A percentile compares a stretch with the other conserved stretches of the same genome.
phyloP scores from a whole-genome alignment of 2,888 invertebrate species.

The Drosophila cognata region DNA sequence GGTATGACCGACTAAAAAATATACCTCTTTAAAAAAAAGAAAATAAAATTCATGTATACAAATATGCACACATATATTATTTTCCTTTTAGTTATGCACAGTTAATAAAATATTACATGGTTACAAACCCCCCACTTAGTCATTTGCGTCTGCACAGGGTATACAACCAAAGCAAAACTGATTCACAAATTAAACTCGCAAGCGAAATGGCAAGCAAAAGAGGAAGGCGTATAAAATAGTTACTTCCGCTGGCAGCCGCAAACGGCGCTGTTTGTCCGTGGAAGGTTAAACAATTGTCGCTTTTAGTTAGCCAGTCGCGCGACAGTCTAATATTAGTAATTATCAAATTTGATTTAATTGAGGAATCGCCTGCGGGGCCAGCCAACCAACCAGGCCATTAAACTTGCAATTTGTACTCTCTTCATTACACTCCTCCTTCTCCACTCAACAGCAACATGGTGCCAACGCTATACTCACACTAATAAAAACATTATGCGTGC shows the following conservation, averaged over 20 bases:
- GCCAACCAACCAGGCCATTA: conserved; percentile 4
- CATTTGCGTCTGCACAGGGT: conserved; percentile 14
- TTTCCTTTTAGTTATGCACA: neutral
- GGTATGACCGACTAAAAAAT: conserved; percentile 3
- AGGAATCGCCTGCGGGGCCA: conserved; percentile 46
- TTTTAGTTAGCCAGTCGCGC: conserved; percentile 38
- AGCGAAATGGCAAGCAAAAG: conserved; percentile 32
- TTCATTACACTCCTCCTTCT: conserved; percentile 1
- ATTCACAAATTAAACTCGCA: conserved; percentile 67
- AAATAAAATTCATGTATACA: neutral
- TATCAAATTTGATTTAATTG: conserved; percentile 76
- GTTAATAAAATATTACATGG: neutral
- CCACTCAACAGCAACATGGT: conserved; percentile 27
- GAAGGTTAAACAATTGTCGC: conserved; percentile 54
- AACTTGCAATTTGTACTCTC: conserved; percentile 27
- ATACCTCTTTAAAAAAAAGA: neutral
- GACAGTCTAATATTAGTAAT: conserved; percentile 61
- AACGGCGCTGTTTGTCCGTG: conserved; percentile 36
- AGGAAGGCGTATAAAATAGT: conserved; percentile 75
- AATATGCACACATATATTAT: neutral
- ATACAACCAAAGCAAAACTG: conserved; percentile 40
- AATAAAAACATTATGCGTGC: conserved; percentile 21
- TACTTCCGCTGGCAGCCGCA: conserved; percentile 70
- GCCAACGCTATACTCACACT: conserved; percentile 39
- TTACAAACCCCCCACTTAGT: neutral